These are phyloP conservation scores for Plagodis dolabraria DNA, from an alignment of 2,888 invertebrate genomes.

Conservation along the genomic window DNA sequence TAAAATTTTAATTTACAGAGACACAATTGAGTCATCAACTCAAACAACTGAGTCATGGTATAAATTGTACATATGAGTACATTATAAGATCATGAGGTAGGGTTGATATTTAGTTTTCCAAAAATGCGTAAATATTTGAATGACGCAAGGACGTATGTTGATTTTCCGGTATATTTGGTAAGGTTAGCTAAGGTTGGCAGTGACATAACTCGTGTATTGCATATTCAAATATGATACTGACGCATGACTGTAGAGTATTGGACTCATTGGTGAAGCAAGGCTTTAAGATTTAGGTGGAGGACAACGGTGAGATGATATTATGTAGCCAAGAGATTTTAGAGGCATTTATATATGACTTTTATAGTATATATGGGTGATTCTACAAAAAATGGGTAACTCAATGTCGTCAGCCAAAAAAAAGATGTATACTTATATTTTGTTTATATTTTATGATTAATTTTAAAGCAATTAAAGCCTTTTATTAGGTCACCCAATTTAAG, in stretches of 20 bases:
- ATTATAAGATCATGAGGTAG: not conserved
- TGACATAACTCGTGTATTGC: slow-evolving; percentile 57
- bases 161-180: slow-evolving; percentile 48
- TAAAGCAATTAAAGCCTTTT: too few species aligned
- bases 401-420: too few species aligned
- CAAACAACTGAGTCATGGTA: not conserved
- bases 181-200: slow-evolving; percentile 48
- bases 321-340: too few species aligned
- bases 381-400: too few species aligned
- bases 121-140: slow-evolving; percentile 23
- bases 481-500: too few species aligned
- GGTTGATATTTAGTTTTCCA: not conserved
- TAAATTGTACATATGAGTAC: slow-evolving; percentile 1
- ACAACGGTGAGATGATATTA: too few species aligned
- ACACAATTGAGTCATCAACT: slow-evolving; percentile 2
- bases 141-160: slow-evolving; percentile 37
- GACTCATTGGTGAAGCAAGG: not conserved
- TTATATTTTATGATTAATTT: too few species aligned
- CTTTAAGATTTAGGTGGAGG: not conserved
- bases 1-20: not conserved
- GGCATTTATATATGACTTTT: too few species aligned
- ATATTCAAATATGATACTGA: slow-evolving; percentile 53
- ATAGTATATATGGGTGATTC: too few species aligned
- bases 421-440: too few species aligned
- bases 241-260: slow-evolving; percentile 39